Evolutionary conservation across 2,888 invertebrate genomes (phyloP).

Genomic region (Meandrusa payeni): DNA sequence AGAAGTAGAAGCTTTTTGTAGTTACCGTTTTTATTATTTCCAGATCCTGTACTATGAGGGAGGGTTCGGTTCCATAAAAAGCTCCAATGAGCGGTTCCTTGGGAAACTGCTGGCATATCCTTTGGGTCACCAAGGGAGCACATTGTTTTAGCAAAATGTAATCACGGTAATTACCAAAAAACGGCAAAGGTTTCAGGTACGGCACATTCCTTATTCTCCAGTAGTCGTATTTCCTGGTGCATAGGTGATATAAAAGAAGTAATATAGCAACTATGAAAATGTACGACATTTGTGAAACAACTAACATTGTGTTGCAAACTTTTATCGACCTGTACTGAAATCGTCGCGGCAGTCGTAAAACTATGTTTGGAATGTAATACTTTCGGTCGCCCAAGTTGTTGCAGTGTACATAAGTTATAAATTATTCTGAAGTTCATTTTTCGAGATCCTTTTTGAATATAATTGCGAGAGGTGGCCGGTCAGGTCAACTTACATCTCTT

Average conservation of each 20-base stretch:
- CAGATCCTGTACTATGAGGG: conserved; percentile 52
- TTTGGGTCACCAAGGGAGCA: conserved; percentile 34
- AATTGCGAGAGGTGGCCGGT: too few relatives aligned
- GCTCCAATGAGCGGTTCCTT: conserved; percentile 51
- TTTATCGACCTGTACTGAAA: too few relatives aligned
- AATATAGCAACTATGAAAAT: neutral
- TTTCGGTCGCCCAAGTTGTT: too few relatives aligned
- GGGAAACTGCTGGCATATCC: conserved; percentile 46
- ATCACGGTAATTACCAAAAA: conserved; percentile 53
- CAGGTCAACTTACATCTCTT: too few relatives aligned
- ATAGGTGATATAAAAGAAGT: conserved; percentile 30
- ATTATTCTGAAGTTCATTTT: too few relatives aligned
- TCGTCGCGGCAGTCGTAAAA: too few relatives aligned
- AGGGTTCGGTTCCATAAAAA: conserved; percentile 55
- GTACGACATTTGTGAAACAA: neutral
- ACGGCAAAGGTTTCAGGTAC: conserved; percentile 36
- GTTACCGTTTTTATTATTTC: conserved; percentile 48
- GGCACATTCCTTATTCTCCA: conserved; percentile 52
- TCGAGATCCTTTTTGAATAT: too few relatives aligned
- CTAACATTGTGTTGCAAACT: too few relatives aligned
- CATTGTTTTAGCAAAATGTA: conserved; percentile 43
- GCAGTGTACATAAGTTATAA: too few relatives aligned
- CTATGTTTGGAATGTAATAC: too few relatives aligned
- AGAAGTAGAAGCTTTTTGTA: conserved; percentile 57
- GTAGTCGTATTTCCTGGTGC: conserved; percentile 40